Conservation (phyloP, 2,888 invertebrate species). For the Julus scandinavius region DNA sequence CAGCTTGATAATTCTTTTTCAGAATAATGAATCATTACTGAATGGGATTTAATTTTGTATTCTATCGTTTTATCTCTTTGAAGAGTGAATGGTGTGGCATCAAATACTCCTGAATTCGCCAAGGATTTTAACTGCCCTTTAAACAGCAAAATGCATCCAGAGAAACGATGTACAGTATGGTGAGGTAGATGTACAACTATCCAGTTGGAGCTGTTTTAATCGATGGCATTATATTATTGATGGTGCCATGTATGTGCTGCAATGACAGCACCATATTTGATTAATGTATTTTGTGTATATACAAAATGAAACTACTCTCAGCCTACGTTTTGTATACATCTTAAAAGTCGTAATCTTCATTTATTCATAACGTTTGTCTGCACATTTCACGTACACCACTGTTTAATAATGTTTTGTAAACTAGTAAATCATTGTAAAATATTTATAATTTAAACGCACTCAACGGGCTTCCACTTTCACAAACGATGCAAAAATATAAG, state of each 20-base stretch:
- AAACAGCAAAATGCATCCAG: slow-evolving; percentile 74
- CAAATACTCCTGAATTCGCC: slow-evolving; percentile 73
- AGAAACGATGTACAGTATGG: slow-evolving; percentile 71
- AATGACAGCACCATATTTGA: slow-evolving; percentile 4
- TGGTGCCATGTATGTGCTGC: slow-evolving; percentile 23
- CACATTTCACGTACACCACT: neutral
- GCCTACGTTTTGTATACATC: slow-evolving; percentile 40
- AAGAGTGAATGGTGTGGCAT: slow-evolving; percentile 70
- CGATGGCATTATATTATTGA: neutral
- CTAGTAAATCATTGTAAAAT: slow-evolving; percentile 44
- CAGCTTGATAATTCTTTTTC: neutral
- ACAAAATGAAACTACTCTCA: slow-evolving; percentile 34
- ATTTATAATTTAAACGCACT: slow-evolving; percentile 44
- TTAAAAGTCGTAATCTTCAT: slow-evolving; percentile 8
- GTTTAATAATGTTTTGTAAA: slow-evolving; percentile 12
- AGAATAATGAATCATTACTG: neutral
- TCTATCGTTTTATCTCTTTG: slow-evolving; percentile 1
- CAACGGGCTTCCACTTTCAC: slow-evolving; percentile 33
- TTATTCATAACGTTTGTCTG: slow-evolving; percentile 40
- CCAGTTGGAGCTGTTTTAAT: slow-evolving; percentile 6
- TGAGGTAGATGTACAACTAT: slow-evolving; percentile 25
- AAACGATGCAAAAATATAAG: slow-evolving; percentile 19
- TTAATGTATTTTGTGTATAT: slow-evolving; percentile 44
- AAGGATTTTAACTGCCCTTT: slow-evolving; percentile 73
- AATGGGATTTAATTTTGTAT: neutral